Evolutionary conservation across 2,888 invertebrate species (phyloP).

Genomic region (Punctoribates punctum): DNA sequence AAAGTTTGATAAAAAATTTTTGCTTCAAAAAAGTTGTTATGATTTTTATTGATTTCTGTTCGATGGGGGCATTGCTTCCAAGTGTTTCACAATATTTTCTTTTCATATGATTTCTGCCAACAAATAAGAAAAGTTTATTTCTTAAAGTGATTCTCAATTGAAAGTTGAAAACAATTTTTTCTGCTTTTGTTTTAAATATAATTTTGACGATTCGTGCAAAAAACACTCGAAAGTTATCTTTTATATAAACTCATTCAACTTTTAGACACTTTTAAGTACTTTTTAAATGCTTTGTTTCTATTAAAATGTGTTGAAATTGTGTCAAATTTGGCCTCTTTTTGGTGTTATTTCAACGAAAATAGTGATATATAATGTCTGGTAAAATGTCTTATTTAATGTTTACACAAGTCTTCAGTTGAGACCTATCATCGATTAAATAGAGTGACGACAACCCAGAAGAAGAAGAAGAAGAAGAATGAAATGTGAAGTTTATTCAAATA

Average conservation of each 20-base stretch:
- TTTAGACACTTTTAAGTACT: background rate
- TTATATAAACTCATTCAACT: slow-evolving; percentile 12
- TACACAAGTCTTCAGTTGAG: no score
- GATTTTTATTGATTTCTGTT: background rate
- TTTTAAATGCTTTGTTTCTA: background rate
- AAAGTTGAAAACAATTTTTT: slow-evolving; percentile 5
- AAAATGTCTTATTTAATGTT: no score
- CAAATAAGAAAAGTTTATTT: background rate
- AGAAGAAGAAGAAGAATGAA: no score
- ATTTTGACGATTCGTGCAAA: background rate
- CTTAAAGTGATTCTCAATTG: background rate
- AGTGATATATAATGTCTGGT: no score
- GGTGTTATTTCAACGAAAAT: background rate
- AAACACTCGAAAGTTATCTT: slow-evolving; percentile 18
- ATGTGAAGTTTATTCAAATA: no score
- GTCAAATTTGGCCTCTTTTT: slow-evolving; percentile 13
- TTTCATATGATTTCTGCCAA: no score
- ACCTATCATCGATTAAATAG: no score
- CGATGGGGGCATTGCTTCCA: background rate
- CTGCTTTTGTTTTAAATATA: background rate
- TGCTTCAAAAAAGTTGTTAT: background rate
- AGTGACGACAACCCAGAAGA: no score
- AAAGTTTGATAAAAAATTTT: no score
- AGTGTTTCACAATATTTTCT: background rate
- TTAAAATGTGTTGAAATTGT: background rate